These are phyloP conservation scores for Mionectes macconnelli DNA, from an alignment of 2,113 vertebrate genomes.

Conservation along the genomic window DNA sequence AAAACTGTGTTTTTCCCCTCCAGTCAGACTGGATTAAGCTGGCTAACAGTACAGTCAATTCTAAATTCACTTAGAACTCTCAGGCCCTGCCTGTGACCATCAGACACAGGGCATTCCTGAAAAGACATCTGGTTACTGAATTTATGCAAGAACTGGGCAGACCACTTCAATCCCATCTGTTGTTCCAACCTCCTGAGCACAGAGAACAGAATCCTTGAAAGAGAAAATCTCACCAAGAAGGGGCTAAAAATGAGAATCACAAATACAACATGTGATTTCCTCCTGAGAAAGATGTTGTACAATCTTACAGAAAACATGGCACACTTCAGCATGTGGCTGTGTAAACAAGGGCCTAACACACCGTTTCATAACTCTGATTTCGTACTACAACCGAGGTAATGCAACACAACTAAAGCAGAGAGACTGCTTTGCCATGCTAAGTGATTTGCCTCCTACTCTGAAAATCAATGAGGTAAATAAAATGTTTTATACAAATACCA, in stretches of 20 bases:
- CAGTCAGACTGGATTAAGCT: neutral
- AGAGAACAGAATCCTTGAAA: neutral
- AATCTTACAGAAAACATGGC: neutral
- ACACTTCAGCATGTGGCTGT: neutral
- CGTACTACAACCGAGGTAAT: neutral
- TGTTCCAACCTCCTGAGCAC: neutral
- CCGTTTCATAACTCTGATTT: neutral
- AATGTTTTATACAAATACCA: neutral
- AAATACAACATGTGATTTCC: rapidly evolving
- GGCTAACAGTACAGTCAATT: neutral
- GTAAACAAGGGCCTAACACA: constrained; percentile 5
- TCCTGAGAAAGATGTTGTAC: neutral
- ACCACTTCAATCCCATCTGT: neutral
- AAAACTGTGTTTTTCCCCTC: neutral
- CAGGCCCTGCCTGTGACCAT: neutral
- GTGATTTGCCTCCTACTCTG: constrained; percentile 29
- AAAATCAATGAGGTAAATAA: constrained; percentile 35
- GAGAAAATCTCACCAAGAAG: neutral
- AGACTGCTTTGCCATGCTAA: constrained; percentile 40
- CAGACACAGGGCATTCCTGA: neutral
- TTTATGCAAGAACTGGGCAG: constrained; percentile 5
- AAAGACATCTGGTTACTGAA: constrained; percentile 26
- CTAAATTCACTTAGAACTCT: constrained; percentile 7
- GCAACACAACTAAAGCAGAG: constrained; percentile 11
- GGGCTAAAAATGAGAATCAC: neutral